These are phyloP conservation scores for Acanthaster planci DNA, from an alignment of 35 echinoderm and acorn worm species.

Conservation along the genomic window DNA sequence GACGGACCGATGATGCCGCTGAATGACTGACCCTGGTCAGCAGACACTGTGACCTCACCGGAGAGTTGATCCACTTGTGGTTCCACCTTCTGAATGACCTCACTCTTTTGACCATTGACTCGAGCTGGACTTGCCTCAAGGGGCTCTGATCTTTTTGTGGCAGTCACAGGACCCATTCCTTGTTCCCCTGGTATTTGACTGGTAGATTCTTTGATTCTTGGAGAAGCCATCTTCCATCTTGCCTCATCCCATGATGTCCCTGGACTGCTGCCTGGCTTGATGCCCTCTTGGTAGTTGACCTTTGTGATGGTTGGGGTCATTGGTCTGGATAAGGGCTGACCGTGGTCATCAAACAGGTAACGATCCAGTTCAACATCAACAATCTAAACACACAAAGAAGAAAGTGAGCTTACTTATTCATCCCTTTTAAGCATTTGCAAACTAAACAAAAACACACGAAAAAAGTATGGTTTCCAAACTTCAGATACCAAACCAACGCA, in stretches of 20 bases:
- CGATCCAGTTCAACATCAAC: conserved; percentile 97
- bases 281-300: conserved; percentile 93
- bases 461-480: too few relatives aligned
- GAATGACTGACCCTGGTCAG: conserved; percentile 17
- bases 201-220: conserved; percentile 8
- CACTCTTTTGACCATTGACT: neutral
- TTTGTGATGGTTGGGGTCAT: conserved; percentile 86
- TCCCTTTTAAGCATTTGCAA: too few relatives aligned
- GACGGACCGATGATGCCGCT: conserved; percentile 20
- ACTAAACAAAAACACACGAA: neutral
- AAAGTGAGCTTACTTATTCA: too few relatives aligned
- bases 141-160: neutral
- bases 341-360: conserved; percentile 78
- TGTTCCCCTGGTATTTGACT: neutral
- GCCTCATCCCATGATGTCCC: neutral
- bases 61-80: neutral
- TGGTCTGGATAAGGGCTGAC: conserved; percentile 61
- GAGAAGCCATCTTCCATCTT: neutral
- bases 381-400: conserved; percentile 56
- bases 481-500: neutral
- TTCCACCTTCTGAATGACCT: neutral
- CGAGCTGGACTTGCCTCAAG: neutral
- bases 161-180: neutral
- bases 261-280: conserved; percentile 60
- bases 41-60: neutral